A percentile compares a stretch with the other conserved stretches of the same genome.
Conservation (phyloP, 2,113 vertebrate species). For the Hemiprocne comata region DNA sequence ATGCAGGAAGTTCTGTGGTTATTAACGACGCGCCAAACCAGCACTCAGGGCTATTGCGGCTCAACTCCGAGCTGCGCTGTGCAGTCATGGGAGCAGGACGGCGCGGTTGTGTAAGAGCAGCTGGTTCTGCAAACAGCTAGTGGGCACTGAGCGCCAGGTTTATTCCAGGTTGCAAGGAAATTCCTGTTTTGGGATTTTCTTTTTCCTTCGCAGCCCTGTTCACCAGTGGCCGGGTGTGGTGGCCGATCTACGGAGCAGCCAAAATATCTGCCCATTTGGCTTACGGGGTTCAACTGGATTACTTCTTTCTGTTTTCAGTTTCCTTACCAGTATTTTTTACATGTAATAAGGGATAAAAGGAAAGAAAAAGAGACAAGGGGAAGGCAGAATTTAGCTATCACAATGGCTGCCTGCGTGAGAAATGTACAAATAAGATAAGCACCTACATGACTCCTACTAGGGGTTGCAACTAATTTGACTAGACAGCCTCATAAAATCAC, state of each 20-base stretch:
- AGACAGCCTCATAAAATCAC: conserved; percentile 58
- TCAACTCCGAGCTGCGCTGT: neutral
- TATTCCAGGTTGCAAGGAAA: neutral
- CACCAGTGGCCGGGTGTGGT: neutral
- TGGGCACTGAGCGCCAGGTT: neutral
- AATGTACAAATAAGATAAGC: conserved; percentile 38
- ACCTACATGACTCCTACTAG: conserved; percentile 45
- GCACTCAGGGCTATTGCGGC: neutral
- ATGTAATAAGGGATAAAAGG: neutral
- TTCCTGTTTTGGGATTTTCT: too few relatives aligned
- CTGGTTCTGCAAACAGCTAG: neutral
- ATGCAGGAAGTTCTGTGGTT: neutral
- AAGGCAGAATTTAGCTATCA: neutral
- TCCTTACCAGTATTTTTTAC: neutral
- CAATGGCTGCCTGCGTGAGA: neutral
- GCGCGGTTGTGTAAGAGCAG: neutral
- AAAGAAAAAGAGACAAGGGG: neutral
- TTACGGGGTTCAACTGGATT: neutral
- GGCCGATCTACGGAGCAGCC: neutral
- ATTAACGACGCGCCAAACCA: neutral
- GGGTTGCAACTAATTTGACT: conserved; percentile 54
- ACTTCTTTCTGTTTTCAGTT: neutral
- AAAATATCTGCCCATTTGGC: neutral
- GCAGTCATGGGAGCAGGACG: neutral
- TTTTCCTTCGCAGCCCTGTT: accelerated